Evolutionary conservation across 2,113 vertebrate species (phyloP).

Genomic region (Gobius niger): DNA sequence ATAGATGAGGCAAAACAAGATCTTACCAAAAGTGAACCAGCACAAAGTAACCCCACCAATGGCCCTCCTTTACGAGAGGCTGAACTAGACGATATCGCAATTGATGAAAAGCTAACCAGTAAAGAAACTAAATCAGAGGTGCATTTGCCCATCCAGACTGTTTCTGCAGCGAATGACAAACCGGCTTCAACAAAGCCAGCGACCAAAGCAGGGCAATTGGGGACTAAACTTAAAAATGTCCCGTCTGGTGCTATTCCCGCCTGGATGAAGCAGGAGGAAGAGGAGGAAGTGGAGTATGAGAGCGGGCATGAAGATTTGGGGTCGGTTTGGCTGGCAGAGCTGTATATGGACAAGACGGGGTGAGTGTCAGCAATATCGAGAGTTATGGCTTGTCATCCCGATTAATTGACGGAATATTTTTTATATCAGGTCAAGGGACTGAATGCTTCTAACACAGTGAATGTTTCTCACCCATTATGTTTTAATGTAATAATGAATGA

Average conservation of each 20-base stretch:
- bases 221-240: slow-evolving; percentile 11
- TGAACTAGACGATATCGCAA: slow-evolving; percentile 54
- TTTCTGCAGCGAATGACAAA: slow-evolving; percentile 2
- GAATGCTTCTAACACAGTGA: background rate
- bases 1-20: background rate
- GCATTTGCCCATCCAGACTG: background rate
- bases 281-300: slow-evolving; percentile 73
- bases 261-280: slow-evolving; percentile 57
- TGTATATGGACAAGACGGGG: slow-evolving; percentile 73
- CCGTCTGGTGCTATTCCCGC: slow-evolving; percentile 37
- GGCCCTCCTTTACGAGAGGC: slow-evolving; percentile 47
- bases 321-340: slow-evolving; percentile 73
- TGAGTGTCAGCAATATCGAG: slow-evolving; percentile 56
- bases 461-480: no score
- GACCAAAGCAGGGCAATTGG: slow-evolving; percentile 12
- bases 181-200: background rate
- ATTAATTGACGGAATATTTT: no score
- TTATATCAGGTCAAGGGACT: background rate
- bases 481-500: no score
- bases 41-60: slow-evolving; percentile 1
- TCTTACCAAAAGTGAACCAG: background rate
- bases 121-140: slow-evolving; percentile 22
- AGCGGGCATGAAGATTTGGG: slow-evolving; percentile 73
- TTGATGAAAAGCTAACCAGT: slow-evolving; percentile 30
- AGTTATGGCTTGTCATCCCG: background rate